Base-by-base conservation (phyloP, 2,113 vertebrate genomes). In the Dromaius novaehollandiae region DNA sequence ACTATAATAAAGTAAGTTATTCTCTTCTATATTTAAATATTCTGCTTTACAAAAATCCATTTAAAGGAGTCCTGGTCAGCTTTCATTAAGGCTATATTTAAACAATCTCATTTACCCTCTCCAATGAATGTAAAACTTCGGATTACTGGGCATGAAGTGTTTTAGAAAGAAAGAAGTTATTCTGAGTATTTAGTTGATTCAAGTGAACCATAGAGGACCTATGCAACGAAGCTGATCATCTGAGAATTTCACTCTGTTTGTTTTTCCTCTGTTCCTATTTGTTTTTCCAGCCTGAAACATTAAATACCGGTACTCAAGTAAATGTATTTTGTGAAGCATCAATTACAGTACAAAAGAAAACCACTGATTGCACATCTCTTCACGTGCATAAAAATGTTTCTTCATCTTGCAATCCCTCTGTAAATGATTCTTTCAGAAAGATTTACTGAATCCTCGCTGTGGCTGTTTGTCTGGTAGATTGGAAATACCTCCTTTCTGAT, bases 141-240 rank as follows among this genome's bases (percentile, higher is more conserved):
- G 76, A 36, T 80, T 89, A 40, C 19, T 48, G 36, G 56, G 4
- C 83, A 38, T 24, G 1, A 87, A 94, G 64, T 28, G 14, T 65
- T 94, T 79, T 48, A 80, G 46, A 90, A 90, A 38, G 65, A 93
- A 82, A 84, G 70, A 94, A 97, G 83, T 95, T 95, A 75, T 93
- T 96, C 51, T 36, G 68, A 70, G 58, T 42, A 40, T 85, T 98
- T 88, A 82, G 30, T 83, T 79, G 81, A 86, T 86, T 88, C 78
- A 51, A 82, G 61, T 91, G 92, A 86, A 96, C 75, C 82, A 60
- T 4, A 55, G 58, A 97, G 42, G 38, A 84, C 32, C 93, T 91
- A 60, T 51, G 70, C 58, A 90, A 88, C 3, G 48, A 77, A 96
- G 75, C 83, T 90, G 94, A 95, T 94, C 94, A 86, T 95, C 94